These are phyloP conservation scores for Eumeta japonica DNA, from an alignment of 1,140 invertebrate genomes.

Conservation along the genomic window DNA sequence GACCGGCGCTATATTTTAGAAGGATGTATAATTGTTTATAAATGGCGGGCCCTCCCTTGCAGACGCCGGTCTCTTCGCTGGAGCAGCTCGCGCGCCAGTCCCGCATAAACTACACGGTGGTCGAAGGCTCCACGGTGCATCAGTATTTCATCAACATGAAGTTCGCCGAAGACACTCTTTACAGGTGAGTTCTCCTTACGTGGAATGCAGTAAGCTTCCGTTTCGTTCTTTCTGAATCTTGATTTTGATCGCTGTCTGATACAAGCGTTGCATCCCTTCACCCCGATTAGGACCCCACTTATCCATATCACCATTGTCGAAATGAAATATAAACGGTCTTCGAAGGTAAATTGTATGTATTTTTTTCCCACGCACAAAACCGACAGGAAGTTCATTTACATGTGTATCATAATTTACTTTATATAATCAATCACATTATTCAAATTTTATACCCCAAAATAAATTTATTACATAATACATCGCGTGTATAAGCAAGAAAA, in stretches of 20 bases:
- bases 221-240: no score
- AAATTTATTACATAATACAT: no score
- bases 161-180: slow-evolving; percentile 82
- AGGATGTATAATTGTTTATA: neutral
- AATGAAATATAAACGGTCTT: no score
- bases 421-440: neutral
- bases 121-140: slow-evolving; percentile 74
- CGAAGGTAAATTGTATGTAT: no score
- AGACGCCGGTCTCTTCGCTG: slow-evolving; percentile 83
- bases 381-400: neutral
- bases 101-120: slow-evolving; percentile 89
- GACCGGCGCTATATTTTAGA: neutral
- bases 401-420: neutral
- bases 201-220: neutral
- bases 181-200: slow-evolving; percentile 62
- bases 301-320: no score
- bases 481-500: no score
- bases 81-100: slow-evolving; percentile 85
- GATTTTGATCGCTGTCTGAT: no score
- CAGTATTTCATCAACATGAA: slow-evolving; percentile 92
- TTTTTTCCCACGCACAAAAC: no score
- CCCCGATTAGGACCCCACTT: no score
- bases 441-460: no score
- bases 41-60: neutral
- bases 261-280: no score